phyloP scores from a whole-genome alignment of 2,888 invertebrate species.

The Macaria notata region DNA sequence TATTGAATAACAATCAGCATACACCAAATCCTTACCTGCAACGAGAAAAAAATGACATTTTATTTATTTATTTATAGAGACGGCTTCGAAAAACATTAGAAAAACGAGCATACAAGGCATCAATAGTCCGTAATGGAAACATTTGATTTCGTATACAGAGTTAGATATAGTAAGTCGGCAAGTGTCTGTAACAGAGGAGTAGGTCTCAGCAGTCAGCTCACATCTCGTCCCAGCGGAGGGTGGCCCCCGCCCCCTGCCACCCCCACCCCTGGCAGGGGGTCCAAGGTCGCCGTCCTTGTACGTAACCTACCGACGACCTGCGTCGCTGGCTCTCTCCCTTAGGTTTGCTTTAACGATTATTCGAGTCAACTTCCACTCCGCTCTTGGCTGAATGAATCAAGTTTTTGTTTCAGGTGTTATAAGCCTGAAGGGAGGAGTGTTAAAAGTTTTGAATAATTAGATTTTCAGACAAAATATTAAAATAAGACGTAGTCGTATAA shows the following conservation, averaged over 20 bases:
- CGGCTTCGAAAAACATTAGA: too few species aligned
- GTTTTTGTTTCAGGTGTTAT: background rate
- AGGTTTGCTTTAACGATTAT: constrained; percentile 57
- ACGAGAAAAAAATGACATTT: constrained; percentile 29
- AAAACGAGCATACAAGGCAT: too few species aligned
- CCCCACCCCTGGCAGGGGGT: constrained; percentile 4
- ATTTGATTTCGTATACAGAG: too few species aligned
- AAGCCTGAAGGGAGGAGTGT: too few species aligned
- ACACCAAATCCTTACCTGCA: constrained; percentile 41
- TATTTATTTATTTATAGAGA: too few species aligned
- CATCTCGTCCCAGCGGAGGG: constrained; percentile 55
- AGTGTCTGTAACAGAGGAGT: constrained; percentile 50
- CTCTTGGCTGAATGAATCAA: constrained; percentile 24
- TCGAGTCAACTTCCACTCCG: constrained; percentile 43
- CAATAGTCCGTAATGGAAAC: too few species aligned
- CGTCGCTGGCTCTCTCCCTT: constrained; percentile 58
- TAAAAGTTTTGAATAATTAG: too few species aligned
- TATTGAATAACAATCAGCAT: too few species aligned
- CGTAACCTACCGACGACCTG: constrained; percentile 69
- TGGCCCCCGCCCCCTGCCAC: constrained; percentile 22
- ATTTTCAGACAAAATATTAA: too few species aligned
- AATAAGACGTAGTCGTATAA: too few species aligned
- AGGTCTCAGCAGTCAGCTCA: constrained; percentile 68
- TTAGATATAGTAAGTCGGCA: constrained; percentile 2
- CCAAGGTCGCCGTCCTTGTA: constrained; percentile 78